Base-by-base conservation (phyloP, 1,140 invertebrate species). In the Cotesia chilonis region DNA sequence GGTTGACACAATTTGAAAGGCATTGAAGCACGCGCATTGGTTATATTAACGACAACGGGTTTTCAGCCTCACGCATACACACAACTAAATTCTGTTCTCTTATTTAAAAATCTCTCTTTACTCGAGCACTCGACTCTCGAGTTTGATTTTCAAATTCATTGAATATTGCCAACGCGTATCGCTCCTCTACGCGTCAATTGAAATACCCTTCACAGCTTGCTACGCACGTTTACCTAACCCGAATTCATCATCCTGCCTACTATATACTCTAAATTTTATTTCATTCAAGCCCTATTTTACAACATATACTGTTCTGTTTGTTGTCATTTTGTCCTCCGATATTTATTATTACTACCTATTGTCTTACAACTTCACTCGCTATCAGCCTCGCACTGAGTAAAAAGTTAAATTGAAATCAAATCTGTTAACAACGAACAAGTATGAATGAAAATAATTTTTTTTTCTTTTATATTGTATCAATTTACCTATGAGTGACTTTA, bases 11-110 rank as follows among this genome's bases (percentile, higher is more conserved):
- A 76, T 73, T 76, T 76, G 69, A 67, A 60, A 71, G 67, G 75
- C 77, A 80, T 81, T 82, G 75, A 80, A 74, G 79, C 81, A 80
- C 81, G 80, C 76, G 74, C 75, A 71, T 75, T 79, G 28, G 2
- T 2, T 28, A 28, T 77, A 77, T 76, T 79, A 81, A 81, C 77
- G 73, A 80, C 80, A 76, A 76, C 72, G 74, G 73, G 74, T 77
- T 74, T 75, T 41, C 70, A 57, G 47, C 7, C 41, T 7, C 14
- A n/a, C 1, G n/a, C 38, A 14, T 28, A 12, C 52, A 28, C 20
- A 9, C 66, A 74, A 70, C 74, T 60, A 67, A 68, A 65, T 57
- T 9, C 20, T 54, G 41, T 20, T 57, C 68, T 41, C 35, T 14
- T 20, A 12, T 59, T 59, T 51, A 52, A 37, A 14, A 47, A 9